Conservation (phyloP, 1,140 invertebrate genomes). For the Vanessa atalanta region DNA sequence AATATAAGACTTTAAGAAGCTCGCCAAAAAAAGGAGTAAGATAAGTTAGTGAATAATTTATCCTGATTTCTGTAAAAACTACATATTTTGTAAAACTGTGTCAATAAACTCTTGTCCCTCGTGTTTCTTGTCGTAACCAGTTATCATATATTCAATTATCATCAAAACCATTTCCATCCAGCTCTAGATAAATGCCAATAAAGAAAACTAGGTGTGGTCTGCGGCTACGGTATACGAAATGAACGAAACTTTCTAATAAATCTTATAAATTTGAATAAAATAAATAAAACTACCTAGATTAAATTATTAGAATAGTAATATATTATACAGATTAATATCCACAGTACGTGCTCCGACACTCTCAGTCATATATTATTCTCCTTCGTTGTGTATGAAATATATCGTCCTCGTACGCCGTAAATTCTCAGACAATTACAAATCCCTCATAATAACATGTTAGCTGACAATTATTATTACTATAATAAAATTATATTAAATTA, state of each 20-base stretch:
- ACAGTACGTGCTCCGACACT: not conserved
- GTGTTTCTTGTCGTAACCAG: not conserved
- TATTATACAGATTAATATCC: not conserved
- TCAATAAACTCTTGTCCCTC: too few relatives aligned
- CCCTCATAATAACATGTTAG: not conserved
- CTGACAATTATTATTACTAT: not conserved
- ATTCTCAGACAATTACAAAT: constrained; percentile 2
- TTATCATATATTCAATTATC: too few relatives aligned
- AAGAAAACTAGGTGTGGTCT: not conserved
- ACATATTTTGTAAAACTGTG: too few relatives aligned
- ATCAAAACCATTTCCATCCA: not conserved
- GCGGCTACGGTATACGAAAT: not conserved
- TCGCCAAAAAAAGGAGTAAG: too few relatives aligned
- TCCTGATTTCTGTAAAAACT: too few relatives aligned
- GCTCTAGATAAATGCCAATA: not conserved
- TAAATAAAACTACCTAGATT: too few relatives aligned
- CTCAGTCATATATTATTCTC: not conserved
- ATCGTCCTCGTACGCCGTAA: not conserved
- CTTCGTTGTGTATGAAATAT: not conserved
- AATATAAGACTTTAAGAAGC: not conserved
- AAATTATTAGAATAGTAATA: too few relatives aligned
- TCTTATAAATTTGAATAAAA: too few relatives aligned
- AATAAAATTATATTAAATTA: constrained; percentile 1
- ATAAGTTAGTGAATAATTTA: too few relatives aligned
- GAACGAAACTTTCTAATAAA: too few relatives aligned